Base-by-base conservation (phyloP, 1,140 invertebrate genomes). In the Caligus rogercresseyi region DNA sequence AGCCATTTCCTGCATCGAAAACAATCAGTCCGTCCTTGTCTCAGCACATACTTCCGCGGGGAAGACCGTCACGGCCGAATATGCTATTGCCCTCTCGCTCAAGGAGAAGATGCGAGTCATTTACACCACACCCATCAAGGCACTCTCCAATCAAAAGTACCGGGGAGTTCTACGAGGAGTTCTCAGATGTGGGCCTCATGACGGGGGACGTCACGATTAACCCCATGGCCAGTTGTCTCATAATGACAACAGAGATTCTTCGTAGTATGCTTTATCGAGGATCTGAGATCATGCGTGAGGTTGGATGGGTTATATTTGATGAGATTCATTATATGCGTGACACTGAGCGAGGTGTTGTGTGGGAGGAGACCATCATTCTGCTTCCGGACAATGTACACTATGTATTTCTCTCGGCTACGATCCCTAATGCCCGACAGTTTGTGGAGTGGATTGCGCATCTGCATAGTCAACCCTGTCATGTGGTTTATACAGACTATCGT, bases 241-340 rank as follows among this genome's bases (percentile, higher is more conserved):
- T 99, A 65, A 99, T 99, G 96, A 99, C 96, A 1, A 99, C 96
- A 25, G 96, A 99, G 83, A 99, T 99, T 81, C 77, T 99, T 60
- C 76, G 96, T 67, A 95, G 92, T 70, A 99, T 99, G 96, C 76
- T 99, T 19, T 99, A 99, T 70, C 79, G 94, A 72, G 96, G 96
- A 61, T 97, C 92, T 43, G 94, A 98, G 77, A 76, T 93, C 11
- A 98, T 96, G 84, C 78, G 93, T 67, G 96, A 99, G 81, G 92
- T 99, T 2, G 95, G 92, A 54, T 99, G 95, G 96, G 95, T 99
- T 11, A 79, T 99, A 58, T 99, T 99, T 78, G 96, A 99, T 74
- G 96, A 99, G 78, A 99, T 99, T 71, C 96, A 99, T 77, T 99
- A 99, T 72, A 99, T 99, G 95, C 78, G 96, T 72, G 93, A 99